Evolutionary conservation across 2,888 invertebrate genomes (phyloP), one percentile per base, ranked within the genome.

Genomic region (Chymomyza procnemis): DNA sequence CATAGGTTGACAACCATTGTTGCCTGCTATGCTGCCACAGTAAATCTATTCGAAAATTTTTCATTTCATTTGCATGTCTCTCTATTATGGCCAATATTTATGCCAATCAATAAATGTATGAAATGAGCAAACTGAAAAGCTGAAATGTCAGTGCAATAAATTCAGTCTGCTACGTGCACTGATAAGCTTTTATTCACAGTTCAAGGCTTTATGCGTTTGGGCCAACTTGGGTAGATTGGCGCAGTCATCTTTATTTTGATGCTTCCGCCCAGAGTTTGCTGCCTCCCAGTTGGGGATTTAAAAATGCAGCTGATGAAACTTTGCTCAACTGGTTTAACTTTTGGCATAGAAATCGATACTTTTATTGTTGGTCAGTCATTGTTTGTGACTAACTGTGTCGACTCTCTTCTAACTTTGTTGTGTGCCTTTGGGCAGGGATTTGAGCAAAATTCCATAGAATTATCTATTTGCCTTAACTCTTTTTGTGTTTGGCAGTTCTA

Each of bases 261-360:
- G 55, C 21, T 47, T 21, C 48, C 26, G 48, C 47, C 48, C 22
- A 26, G 47, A 50, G 22, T 52, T 12, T 18, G 52, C 16, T 16
- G 14, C n/a, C 41, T 58, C 46, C 46, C 46, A 41, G 19, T 9
- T 58, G 41, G 6, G 6, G 34, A 41, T 41, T 41, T 41, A 12
- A 41, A 41, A 41, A 34, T 58, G 56, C 56, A 26, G 50, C 48
- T 60, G 48, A 21, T n/a, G 16, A 14, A 16, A 9, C 56, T 22
- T 56, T 41, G 34, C 34, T 41, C 2, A 2, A 41, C 34, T 41
- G 34, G 9, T 41, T 41, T 12, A 41, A 41, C 34, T 56, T 26
- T 46, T 41, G 16, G 34, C 16, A 21, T 16, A 12, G 9, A 59
- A 58, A 59, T 59, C 58, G 58, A 59, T 59, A 59, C 46, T 19